A percentile compares a stretch with the other conserved stretches of the same genome.
Evolutionary conservation across 2,888 invertebrate genomes (phyloP).

Genomic region (Drosophila yooni): DNA sequence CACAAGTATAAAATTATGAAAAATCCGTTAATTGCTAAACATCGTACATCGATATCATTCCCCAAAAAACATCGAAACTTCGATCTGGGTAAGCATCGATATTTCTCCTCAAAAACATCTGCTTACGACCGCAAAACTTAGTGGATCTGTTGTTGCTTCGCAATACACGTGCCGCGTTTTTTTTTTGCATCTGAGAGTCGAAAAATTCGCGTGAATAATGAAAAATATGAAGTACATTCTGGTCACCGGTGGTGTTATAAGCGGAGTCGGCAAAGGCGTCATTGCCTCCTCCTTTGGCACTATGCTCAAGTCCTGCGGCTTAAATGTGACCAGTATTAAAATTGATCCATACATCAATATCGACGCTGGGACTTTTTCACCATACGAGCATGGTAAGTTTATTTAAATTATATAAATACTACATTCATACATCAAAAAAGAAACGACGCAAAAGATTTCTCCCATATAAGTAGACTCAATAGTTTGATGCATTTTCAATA

Average conservation of each 20-base stretch:
- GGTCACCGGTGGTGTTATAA: constrained; percentile 99
- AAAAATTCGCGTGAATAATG: neutral
- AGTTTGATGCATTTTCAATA: constrained; percentile 82
- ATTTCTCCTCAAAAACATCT: no score
- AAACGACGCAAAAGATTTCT: constrained; percentile 34
- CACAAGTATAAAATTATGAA: neutral
- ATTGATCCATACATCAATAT: constrained; percentile 99
- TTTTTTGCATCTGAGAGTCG: neutral
- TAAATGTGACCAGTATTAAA: constrained; percentile 99
- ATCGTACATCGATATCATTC: neutral
- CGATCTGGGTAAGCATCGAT: neutral
- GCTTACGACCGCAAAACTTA: no score
- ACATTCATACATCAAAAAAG: neutral
- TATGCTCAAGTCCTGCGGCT: constrained; percentile 96
- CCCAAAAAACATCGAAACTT: neutral
- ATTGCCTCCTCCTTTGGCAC: constrained; percentile 98
- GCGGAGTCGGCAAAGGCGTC: constrained; percentile 98
- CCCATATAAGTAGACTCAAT: neutral
- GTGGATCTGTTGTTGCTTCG: neutral
- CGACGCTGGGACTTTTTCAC: constrained; percentile 99
- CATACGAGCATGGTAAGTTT: constrained; percentile 97
- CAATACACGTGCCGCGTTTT: constrained; percentile 25
- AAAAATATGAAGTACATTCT: constrained; percentile 97
- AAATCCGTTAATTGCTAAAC: neutral
- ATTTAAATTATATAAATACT: neutral